These are phyloP conservation scores for Brachionus sp. DNA, from an alignment of 1,140 invertebrate genomes.

Conservation along the genomic window DNA sequence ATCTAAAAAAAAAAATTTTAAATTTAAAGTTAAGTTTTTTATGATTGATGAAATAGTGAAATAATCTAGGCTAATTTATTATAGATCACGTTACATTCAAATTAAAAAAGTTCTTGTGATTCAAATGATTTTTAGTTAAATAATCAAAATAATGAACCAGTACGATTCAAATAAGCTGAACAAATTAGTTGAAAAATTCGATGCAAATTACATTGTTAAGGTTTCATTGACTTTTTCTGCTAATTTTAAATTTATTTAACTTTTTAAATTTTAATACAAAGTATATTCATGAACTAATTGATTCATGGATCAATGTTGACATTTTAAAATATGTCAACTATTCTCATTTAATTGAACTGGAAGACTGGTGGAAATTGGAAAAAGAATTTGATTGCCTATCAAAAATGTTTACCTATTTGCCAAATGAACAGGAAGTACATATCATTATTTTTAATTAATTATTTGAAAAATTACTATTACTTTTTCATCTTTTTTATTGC, in stretches of 20 bases:
- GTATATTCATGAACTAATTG: background rate
- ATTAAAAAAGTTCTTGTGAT: slow-evolving; percentile 6
- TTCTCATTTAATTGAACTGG: slow-evolving; percentile 14
- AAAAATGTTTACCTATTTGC: background rate
- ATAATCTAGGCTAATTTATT: background rate
- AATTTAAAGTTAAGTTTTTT: slow-evolving; percentile 18
- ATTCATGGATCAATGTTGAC: background rate
- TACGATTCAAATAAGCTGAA: background rate
- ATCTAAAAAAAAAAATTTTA: background rate
- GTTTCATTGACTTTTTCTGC: background rate
- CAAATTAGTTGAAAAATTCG: background rate
- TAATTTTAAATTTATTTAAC: background rate
- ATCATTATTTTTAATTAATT: background rate
- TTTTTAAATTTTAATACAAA: background rate
- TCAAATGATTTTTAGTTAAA: background rate
- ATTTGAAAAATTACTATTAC: background rate
- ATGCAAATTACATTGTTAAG: background rate
- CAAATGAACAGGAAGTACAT: background rate
- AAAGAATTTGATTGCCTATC: slow-evolving; percentile 2
- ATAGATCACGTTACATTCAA: background rate
- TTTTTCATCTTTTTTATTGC: background rate
- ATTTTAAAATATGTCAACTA: background rate
- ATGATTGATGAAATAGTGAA: background rate
- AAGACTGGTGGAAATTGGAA: slow-evolving; percentile 32
- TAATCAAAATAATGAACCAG: background rate